Evolutionary conservation across 2,888 invertebrate species (phyloP), one percentile per base, ranked within the genome.

Genomic region (Acrocera orbiculus): DNA sequence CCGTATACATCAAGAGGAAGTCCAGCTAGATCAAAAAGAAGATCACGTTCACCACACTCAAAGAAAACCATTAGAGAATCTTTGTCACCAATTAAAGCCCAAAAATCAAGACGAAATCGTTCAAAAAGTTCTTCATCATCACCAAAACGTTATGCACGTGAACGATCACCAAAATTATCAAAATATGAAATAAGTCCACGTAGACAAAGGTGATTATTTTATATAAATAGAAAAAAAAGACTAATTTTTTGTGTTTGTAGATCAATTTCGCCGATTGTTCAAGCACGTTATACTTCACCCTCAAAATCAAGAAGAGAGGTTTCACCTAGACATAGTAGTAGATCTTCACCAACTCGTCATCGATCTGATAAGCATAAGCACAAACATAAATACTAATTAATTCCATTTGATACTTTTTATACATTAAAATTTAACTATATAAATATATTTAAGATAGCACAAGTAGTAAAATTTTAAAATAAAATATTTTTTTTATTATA

Each of bases 291-390:
- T 31, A 19, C 9, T 9, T 36, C 40, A 4, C 37, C 38, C 13
- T 4, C 28, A 25, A 41, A 43, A 35, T 37, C 43, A n/a, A 41
- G 42, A 27, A 45, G 50, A 20, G 54, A 54, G 35, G 50, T 54
- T 9, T 53, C 62, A 4, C 54, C 61, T n/a, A 45, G 48, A 28
- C 52, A 42, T 9, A 39, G 56, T 36, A 50, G 44, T 35, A 53
- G 48, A 33, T 44, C 51, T 4, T 44, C 53, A 5, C 42, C 40
- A 29, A 36, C 36, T 24, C 47, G 44, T 37, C 56, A 47, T 43
- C 54, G 52, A 5, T 48, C 49, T 16, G 61, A 64, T 32, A 64
- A 62, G 42, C 63, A 64, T 42, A 66, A 63, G 46, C 65, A 64
- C 44, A 65, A 64, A 46, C 64, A 65, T 46, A 62, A 64, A 45